A percentile compares a stretch with the other conserved stretches of the same genome.
These are phyloP conservation scores for Lycopodina hypogea DNA, from an alignment of 37 sponge, comb jelly and placozoan genomes.

Conservation along the genomic window DNA sequence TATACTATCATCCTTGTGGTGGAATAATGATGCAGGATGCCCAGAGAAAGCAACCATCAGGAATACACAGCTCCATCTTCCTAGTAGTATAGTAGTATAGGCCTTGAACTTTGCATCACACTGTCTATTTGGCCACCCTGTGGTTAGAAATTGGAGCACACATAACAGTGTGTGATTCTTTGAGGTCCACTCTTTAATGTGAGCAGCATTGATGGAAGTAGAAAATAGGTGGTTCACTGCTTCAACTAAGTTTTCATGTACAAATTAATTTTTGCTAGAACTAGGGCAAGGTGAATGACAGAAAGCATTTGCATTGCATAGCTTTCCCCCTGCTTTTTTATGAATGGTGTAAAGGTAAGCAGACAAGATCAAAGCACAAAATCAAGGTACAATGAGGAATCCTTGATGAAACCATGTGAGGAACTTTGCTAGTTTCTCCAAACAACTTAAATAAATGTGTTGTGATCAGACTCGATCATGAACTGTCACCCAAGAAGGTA, in stretches of 20 bases:
- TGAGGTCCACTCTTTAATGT: constrained; percentile 7
- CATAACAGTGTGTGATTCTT: neutral
- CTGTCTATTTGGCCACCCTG: constrained; percentile 1
- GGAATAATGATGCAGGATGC: constrained; percentile 13
- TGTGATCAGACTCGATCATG: constrained; percentile 8
- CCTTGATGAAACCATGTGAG: constrained; percentile 13
- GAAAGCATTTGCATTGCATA: constrained; percentile 8
- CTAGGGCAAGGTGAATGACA: neutral
- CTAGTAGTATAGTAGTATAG: neutral
- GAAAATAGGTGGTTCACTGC: constrained; percentile 5
- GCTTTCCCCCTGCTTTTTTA: neutral
- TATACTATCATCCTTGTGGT: neutral
- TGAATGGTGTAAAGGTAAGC: constrained; percentile 6
- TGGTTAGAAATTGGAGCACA: neutral
- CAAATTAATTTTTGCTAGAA: neutral
- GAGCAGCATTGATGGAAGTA: neutral
- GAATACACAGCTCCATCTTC: constrained; percentile 2
- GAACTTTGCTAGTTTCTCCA: constrained; percentile 18
- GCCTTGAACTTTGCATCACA: neutral
- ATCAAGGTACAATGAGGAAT: too few species aligned
- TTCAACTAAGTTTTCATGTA: neutral
- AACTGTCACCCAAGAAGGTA: constrained; percentile 3
- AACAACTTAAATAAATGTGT: neutral
- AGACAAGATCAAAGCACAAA: constrained; percentile 3
- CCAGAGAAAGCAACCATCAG: constrained; percentile 21